Conservation (phyloP, 2,888 invertebrate genomes). For the Ochlodes sylvanus region DNA sequence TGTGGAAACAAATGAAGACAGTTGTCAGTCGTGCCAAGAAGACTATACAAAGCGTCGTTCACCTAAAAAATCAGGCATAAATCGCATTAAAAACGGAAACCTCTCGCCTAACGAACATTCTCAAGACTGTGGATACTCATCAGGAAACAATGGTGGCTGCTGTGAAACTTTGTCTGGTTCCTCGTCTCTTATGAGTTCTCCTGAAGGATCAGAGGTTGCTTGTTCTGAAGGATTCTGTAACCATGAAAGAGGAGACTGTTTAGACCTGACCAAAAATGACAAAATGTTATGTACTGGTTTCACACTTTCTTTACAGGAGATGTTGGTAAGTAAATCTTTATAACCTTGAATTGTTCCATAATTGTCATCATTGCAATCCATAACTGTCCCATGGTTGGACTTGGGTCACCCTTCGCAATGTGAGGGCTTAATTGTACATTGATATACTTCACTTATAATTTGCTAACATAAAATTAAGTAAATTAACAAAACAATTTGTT, state of each 20-base stretch:
- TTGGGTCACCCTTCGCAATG: no score
- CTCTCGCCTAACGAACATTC: constrained; percentile 88
- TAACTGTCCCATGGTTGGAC: no score
- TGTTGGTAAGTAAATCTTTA: constrained; percentile 87
- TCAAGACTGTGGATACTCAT: constrained; percentile 95
- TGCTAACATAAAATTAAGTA: not conserved
- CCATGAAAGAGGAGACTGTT: constrained; percentile 86
- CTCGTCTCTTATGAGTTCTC: constrained; percentile 92
- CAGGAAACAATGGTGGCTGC: constrained; percentile 91
- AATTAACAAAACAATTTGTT: constrained; percentile 12
- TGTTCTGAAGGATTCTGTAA: constrained; percentile 96
- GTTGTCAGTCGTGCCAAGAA: constrained; percentile 81
- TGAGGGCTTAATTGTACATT: no score
- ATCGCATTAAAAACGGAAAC: constrained; percentile 80
- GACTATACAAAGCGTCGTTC: constrained; percentile 70
- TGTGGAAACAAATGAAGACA: constrained; percentile 62
- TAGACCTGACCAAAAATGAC: constrained; percentile 70
- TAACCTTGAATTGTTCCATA: not conserved
- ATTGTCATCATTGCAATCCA: no score
- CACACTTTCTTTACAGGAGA: constrained; percentile 89
- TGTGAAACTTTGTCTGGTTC: constrained; percentile 88
- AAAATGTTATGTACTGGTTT: constrained; percentile 79
- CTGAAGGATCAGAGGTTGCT: constrained; percentile 95
- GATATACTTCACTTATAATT: no score
- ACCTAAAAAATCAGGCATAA: constrained; percentile 69